A percentile compares a stretch with the other conserved stretches of the same genome.
Conservation (phyloP, 1,140 invertebrate species). For the Aphelenchoides avenae region DNA sequence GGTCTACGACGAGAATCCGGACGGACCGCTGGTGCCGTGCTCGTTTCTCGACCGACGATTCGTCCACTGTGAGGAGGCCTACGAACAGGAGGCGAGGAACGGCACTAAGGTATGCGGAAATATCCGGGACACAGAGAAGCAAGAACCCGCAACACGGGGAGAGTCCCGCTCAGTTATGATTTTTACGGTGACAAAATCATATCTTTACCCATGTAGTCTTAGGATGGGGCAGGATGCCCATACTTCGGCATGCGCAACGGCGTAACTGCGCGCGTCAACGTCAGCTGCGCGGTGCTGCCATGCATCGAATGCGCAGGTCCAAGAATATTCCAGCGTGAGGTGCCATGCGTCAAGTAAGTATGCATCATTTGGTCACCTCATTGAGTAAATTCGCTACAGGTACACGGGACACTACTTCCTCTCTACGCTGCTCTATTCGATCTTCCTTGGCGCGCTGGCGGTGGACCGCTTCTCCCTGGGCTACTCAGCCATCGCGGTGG, state of each 20-base stretch:
- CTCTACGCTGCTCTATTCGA: conserved; percentile 90
- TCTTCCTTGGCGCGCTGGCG: conserved; percentile 85
- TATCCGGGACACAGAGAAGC: too few species aligned
- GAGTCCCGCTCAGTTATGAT: too few species aligned
- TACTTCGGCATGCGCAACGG: conserved; percentile 87
- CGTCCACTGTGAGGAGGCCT: conserved; percentile 31
- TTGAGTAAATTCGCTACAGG: conserved; percentile 59
- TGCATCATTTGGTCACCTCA: conserved; percentile 2
- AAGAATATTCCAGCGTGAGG: conserved; percentile 75
- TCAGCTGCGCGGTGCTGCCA: conserved; percentile 78
- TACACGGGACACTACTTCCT: conserved; percentile 95
- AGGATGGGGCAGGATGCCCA: too few species aligned
- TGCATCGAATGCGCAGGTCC: conserved; percentile 87
- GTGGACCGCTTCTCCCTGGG: conserved; percentile 94
- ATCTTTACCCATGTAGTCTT: too few species aligned
- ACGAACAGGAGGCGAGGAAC: conserved; percentile 4
- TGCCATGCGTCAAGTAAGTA: conserved; percentile 80
- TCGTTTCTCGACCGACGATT: conserved; percentile 6
- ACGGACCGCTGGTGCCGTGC: conserved; percentile 23
- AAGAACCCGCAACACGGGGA: too few species aligned
- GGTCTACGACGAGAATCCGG: too few species aligned
- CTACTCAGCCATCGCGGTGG: conserved; percentile 91
- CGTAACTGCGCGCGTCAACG: conserved; percentile 82
- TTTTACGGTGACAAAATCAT: conserved; percentile 16
- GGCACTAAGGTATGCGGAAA: conserved; percentile 4